A percentile compares a stretch with the other conserved stretches of the same genome.
Conservation (phyloP, 2,797 vertebrate species). For the Molothrus ater region DNA sequence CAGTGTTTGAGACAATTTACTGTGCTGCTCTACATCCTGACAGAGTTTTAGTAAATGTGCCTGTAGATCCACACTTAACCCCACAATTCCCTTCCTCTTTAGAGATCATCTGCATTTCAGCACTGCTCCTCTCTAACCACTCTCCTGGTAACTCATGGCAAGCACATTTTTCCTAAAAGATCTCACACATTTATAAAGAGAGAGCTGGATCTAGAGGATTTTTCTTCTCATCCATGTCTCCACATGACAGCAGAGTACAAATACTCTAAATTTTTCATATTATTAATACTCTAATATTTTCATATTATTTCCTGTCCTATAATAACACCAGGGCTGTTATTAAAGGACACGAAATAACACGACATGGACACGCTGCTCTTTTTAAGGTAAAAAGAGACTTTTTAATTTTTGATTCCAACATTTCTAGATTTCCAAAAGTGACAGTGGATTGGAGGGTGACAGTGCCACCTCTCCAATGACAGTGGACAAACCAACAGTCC, state of each 20-base stretch:
- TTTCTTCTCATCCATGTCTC: not conserved
- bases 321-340: no score
- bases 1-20: not conserved
- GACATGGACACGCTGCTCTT: no score
- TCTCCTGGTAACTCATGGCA: rapidly evolving
- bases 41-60: not conserved
- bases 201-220: not conserved
- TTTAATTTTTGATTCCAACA: no score
- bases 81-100: not conserved
- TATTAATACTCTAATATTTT: not conserved
- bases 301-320: no score
- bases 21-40: not conserved
- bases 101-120: not conserved
- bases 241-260: not conserved
- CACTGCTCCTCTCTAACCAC: not conserved
- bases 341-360: no score
- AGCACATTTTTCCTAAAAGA: not conserved
- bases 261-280: not conserved
- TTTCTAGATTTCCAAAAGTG: no score
- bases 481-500: no score
- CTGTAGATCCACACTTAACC: not conserved
- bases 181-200: not conserved
- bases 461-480: no score
- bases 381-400: no score
- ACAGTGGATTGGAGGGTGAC: no score